Percentiles rank a stretch among this genome's conserved stretches.
Evolutionary conservation across 1,140 invertebrate genomes (phyloP).

Genomic region (Fopius arisanus): DNA sequence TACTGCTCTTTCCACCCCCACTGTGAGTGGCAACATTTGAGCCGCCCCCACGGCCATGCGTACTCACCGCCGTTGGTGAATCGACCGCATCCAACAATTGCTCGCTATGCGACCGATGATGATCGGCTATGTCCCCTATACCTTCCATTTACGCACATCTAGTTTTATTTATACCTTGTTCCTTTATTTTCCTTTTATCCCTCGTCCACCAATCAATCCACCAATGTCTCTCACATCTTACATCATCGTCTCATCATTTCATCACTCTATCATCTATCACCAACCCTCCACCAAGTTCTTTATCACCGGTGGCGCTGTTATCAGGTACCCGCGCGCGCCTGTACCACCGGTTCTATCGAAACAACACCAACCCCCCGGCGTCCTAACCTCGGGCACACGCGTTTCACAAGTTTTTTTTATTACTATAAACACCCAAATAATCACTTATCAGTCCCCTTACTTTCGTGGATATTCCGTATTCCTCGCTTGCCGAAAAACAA

Average conservation of each 20-base stretch:
- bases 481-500: not conserved
- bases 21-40: slow-evolving; percentile 58
- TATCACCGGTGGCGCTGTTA: slow-evolving; percentile 2
- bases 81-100: slow-evolving; percentile 68
- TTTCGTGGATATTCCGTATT: not conserved
- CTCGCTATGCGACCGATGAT: slow-evolving; percentile 69
- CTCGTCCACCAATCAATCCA: not conserved
- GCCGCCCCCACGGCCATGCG: slow-evolving; percentile 66
- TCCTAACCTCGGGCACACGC: not conserved
- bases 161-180: slow-evolving; percentile 45
- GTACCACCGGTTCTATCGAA: not conserved
- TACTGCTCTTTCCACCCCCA: slow-evolving; percentile 44
- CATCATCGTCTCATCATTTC: too few species aligned
- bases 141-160: slow-evolving; percentile 70
- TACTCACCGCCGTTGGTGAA: slow-evolving; percentile 63
- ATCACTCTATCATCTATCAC: too few species aligned
- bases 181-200: not conserved
- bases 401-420: not conserved
- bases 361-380: not conserved
- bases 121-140: slow-evolving; percentile 72
- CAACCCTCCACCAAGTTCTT: not conserved
- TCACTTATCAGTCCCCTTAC: not conserved
- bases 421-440: not conserved
- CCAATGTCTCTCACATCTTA: too few species aligned
- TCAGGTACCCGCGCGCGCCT: not conserved